Conservation (phyloP, 2,797 vertebrate species). For the Cryptoblepharus egeriae region DNA sequence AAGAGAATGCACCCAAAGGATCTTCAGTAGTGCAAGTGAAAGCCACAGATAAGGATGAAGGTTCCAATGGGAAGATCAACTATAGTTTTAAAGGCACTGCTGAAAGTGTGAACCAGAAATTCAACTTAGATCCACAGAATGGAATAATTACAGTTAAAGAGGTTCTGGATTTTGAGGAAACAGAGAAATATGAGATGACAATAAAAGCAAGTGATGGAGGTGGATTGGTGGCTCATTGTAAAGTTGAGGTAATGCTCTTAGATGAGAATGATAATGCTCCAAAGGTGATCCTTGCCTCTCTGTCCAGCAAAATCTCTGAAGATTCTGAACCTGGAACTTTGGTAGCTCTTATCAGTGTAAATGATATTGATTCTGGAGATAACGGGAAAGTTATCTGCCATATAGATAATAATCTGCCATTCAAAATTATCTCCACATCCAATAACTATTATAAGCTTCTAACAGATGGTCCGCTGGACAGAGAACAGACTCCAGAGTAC, state of each 20-base stretch:
- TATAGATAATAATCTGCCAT: conserved; percentile 49
- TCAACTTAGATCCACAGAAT: conserved; percentile 72
- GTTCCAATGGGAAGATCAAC: conserved; percentile 74
- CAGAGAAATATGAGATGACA: conserved; percentile 68
- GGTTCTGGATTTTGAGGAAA: conserved; percentile 75
- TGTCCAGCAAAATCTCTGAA: conserved; percentile 58
- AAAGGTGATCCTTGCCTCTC: conserved; percentile 62
- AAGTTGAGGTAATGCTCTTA: conserved; percentile 66
- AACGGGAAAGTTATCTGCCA: conserved; percentile 60
- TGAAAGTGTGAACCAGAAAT: conserved; percentile 56
- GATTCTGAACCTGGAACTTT: conserved; percentile 53
- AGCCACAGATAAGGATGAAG: conserved; percentile 80
- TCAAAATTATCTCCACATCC: conserved; percentile 56
- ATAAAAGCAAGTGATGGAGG: conserved; percentile 77
- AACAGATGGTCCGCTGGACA: conserved; percentile 55
- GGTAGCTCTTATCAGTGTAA: conserved; percentile 62
- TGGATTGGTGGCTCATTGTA: conserved; percentile 62
- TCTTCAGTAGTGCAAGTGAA: conserved; percentile 65
- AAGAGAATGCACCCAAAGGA: conserved; percentile 71
- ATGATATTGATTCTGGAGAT: conserved; percentile 54
- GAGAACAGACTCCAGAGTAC: conserved; percentile 65
- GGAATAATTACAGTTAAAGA: conserved; percentile 78
- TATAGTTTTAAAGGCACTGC: conserved; percentile 75
- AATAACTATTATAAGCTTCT: conserved; percentile 67
- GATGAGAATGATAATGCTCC: conserved; percentile 78